Evolutionary conservation across 2,888 invertebrate species (phyloP).

Genomic region (Drosophila aldrichi): DNA sequence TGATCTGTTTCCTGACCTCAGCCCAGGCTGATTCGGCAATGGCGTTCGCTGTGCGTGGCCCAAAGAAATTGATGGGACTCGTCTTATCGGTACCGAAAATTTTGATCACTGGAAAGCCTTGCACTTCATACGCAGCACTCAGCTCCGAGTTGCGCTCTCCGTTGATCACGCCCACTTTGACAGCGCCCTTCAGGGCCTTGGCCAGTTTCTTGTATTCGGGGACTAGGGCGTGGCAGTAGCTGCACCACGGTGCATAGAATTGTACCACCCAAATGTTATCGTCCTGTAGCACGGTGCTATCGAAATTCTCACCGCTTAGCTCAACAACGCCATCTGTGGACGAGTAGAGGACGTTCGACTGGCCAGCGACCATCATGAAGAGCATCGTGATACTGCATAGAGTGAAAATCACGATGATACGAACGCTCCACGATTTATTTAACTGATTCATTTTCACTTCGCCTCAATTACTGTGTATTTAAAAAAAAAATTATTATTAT

Average conservation of each 20-base stretch:
- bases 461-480: neutral
- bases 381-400: neutral
- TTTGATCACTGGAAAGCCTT: slow-evolving; percentile 19
- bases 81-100: slow-evolving; percentile 16
- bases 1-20: slow-evolving; percentile 2
- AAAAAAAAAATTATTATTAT: too few relatives aligned
- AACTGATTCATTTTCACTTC: neutral
- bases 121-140: neutral
- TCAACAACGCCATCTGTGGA: slow-evolving; percentile 13
- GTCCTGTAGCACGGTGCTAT: slow-evolving; percentile 15
- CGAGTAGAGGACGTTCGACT: slow-evolving; percentile 1
- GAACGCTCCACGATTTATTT: neutral
- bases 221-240: slow-evolving; percentile 4
- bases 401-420: neutral
- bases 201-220: slow-evolving; percentile 24
- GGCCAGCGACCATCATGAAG: neutral
- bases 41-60: neutral
- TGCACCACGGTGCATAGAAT: slow-evolving; percentile 31
- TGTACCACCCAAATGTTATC: slow-evolving; percentile 26
- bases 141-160: neutral
- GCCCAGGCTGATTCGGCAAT: neutral
- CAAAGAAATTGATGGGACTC: neutral
- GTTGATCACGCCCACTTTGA: slow-evolving; percentile 22
- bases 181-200: slow-evolving; percentile 15
- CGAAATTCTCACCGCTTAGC: neutral